Base-by-base conservation (phyloP, 2,113 vertebrate species). In the Phaetusa simplex region DNA sequence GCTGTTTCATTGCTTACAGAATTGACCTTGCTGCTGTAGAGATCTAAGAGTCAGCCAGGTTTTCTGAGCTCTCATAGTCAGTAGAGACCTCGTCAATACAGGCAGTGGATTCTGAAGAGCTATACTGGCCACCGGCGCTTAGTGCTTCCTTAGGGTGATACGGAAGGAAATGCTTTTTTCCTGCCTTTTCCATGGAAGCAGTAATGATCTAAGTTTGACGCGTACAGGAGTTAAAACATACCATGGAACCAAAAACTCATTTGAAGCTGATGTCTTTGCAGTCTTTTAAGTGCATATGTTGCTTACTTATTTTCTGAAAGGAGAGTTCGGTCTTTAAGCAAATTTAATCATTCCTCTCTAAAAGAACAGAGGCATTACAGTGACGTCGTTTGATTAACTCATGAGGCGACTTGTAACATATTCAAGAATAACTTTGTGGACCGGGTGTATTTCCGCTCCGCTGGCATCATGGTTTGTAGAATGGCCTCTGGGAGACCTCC, bases 401-500 rank as follows among this genome's bases (percentile, higher is more conserved):
- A 40, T 55, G 53, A 65, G 38, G 19, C 36, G 11, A 45, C 13
- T 34, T 59, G 32, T 71, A n/a, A 30, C 3, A 4, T 17, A 16
- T 18, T 40, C 13, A 36, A 9, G 18, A 70, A 20, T 11, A 23
- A 21, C 26, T 38, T 27, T 36, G 21, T 58, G 52, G 26, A 52
- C 36, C 0, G 0, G 1, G 2, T 53, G 2, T 45, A 15, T 70
- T 73, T 88, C 15, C 34, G 70, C 27, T 70, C 24, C 8, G 8
- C 27, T 49, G 55, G 7, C 0, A 5, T 3, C 8, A 1, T 5
- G 17, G 7, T 40, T 70, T 81, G 42, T 66, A 55, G 59, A 50
- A 47, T 12, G 24, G 24, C 26, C 2, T 3, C 32, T 27, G 56
- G 19, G 36, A 21, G 12, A 12, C 7, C 11, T 49, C 45, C 8